A percentile compares a stretch with the other conserved stretches of the same genome.
phyloP scores from a whole-genome alignment of 92 coral and sea anemone species.

The Metridium senile region DNA sequence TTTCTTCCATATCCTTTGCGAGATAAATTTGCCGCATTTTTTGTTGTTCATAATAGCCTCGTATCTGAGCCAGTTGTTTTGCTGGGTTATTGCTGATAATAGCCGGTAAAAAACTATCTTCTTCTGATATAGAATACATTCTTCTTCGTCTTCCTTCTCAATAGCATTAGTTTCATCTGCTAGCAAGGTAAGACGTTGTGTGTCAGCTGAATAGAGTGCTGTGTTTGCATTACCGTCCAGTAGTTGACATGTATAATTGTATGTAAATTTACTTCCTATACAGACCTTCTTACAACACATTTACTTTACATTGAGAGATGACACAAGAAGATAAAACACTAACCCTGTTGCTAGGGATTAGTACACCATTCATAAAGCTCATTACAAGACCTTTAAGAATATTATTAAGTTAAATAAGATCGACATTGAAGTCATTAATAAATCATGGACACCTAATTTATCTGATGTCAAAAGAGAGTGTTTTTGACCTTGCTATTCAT shows the following conservation, averaged over 20 bases:
- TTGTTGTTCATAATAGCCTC: constrained; percentile 75
- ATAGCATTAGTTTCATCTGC: neutral
- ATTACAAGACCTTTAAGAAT: neutral
- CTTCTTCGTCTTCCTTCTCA: neutral
- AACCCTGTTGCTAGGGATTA: constrained; percentile 9
- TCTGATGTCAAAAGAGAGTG: neutral
- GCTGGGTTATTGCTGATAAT: constrained; percentile 62
- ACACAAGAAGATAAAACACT: constrained; percentile 2
- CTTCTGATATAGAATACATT: constrained; percentile 72
- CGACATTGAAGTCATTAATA: neutral
- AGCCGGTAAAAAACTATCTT: constrained; percentile 84
- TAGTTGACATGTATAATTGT: constrained; percentile 22
- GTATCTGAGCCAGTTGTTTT: constrained; percentile 81
- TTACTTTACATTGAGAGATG: constrained; percentile 15
- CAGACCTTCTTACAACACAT: constrained; percentile 18
- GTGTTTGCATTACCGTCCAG: constrained; percentile 16
- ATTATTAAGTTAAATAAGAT: neutral
- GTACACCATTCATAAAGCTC: neutral
- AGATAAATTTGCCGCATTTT: constrained; percentile 50
- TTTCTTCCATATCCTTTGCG: constrained; percentile 73
- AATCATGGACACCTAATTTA: neutral
- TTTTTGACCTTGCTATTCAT: neutral
- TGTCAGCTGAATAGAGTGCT: neutral
- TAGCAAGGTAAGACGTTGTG: constrained; percentile 1
- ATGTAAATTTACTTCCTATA: constrained; percentile 14